phyloP scores from a whole-genome alignment of 1,140 invertebrate species.

The Cataglyphis hispanica region DNA sequence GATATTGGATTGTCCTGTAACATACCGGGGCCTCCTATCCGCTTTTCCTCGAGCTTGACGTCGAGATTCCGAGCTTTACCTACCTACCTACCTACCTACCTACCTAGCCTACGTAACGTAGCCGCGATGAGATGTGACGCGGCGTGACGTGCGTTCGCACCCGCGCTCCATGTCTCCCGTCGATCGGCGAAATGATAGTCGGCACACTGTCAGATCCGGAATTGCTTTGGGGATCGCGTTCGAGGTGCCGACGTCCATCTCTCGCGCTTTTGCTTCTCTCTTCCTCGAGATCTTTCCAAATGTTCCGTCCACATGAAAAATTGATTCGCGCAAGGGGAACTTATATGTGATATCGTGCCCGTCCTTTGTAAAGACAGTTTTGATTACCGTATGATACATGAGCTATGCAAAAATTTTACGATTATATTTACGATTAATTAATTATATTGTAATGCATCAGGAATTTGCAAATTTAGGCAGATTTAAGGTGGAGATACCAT shows the following conservation, averaged over 20 bases:
- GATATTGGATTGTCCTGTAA: constrained; percentile 79
- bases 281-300: constrained; percentile 8
- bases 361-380: neutral
- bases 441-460: neutral
- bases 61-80: constrained; percentile 65
- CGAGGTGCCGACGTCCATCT: constrained; percentile 52
- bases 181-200: constrained; percentile 58
- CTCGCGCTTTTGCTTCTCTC: neutral
- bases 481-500: neutral
- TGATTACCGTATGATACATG: neutral
- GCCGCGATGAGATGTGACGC: constrained; percentile 59
- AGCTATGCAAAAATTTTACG: neutral
- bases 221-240: constrained; percentile 71
- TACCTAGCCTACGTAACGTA: constrained; percentile 52
- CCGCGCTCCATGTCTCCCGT: constrained; percentile 43
- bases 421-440: neutral
- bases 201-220: constrained; percentile 67
- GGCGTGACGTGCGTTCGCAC: constrained; percentile 60
- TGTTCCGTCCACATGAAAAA: constrained; percentile 55
- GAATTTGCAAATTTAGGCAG: neutral
- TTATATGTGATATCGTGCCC: neutral
- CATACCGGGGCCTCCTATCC: constrained; percentile 65
- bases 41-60: constrained; percentile 37
- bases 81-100: constrained; percentile 5
- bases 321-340: constrained; percentile 34